phyloP scores from a whole-genome alignment of 2,113 vertebrate genomes.

The Sakesphorus luctuosus region DNA sequence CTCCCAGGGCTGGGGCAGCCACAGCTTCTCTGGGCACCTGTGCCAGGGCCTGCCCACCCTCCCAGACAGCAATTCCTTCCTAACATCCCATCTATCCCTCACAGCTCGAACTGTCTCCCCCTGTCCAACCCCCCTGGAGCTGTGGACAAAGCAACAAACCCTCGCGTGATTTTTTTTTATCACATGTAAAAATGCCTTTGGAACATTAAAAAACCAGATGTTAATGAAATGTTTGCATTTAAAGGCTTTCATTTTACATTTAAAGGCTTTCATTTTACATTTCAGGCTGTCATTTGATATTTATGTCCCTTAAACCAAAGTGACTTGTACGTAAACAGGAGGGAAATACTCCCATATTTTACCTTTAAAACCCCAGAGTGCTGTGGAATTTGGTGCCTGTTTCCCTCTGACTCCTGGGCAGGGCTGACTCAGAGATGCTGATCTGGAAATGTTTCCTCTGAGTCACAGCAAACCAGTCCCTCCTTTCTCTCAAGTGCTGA shows the following conservation, averaged over 20 bases:
- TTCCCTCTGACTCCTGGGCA: background rate
- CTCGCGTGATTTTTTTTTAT: too few species aligned
- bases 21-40: background rate
- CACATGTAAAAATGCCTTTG: fast-evolving
- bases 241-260: too few species aligned
- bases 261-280: background rate
- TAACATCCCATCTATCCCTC: too few species aligned
- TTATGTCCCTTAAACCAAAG: background rate
- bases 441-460: background rate
- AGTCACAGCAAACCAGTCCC: background rate
- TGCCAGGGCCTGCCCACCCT: background rate
- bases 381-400: too few species aligned
- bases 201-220: background rate
- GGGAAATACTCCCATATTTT: background rate
- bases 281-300: background rate
- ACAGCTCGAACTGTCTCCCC: background rate
- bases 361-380: background rate
- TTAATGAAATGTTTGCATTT: background rate
- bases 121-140: background rate
- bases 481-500: background rate
- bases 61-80: background rate
- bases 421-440: background rate
- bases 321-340: background rate
- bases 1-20: background rate
- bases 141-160: background rate